A percentile compares a stretch with the other conserved stretches of the same genome.
These are phyloP conservation scores for Heliconius himera DNA, from an alignment of 1,140 invertebrate species.

Conservation along the genomic window DNA sequence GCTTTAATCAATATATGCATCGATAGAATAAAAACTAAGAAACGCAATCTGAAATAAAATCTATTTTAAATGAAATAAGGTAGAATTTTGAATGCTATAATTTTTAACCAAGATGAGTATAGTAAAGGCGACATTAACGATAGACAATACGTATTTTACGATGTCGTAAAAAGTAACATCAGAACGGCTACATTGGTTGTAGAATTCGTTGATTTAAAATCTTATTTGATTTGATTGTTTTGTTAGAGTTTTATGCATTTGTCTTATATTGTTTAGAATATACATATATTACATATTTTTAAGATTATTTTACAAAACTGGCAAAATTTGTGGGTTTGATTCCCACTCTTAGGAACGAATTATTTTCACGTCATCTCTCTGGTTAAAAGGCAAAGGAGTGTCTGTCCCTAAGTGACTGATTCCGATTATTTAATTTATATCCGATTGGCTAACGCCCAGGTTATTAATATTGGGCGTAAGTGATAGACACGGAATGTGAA, in stretches of 20 bases:
- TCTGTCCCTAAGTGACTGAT: too few species aligned
- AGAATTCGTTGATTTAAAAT: slow-evolving; percentile 17
- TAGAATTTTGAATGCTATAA: slow-evolving; percentile 4
- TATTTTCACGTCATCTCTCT: too few species aligned
- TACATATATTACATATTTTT: neutral
- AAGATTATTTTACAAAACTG: neutral
- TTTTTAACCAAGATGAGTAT: slow-evolving; percentile 31
- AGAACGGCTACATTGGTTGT: slow-evolving; percentile 30
- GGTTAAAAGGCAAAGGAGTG: too few species aligned
- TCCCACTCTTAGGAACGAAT: neutral
- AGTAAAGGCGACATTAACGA: slow-evolving; percentile 40
- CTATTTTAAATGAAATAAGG: neutral
- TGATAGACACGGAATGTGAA: too few species aligned
- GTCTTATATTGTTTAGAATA: neutral
- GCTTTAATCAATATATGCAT: slow-evolving; percentile 18
- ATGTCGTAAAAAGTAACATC: slow-evolving; percentile 44
- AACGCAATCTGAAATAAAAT: slow-evolving; percentile 11
- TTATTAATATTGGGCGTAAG: too few species aligned
- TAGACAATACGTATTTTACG: slow-evolving; percentile 46
- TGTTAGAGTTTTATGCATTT: slow-evolving; percentile 4
- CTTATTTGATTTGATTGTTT: neutral
- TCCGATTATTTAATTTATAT: too few species aligned
- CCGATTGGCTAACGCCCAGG: too few species aligned
- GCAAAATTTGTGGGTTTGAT: neutral
- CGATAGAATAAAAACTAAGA: slow-evolving; percentile 10